Evolutionary conservation across 1,140 invertebrate genomes (phyloP).

Genomic region (Pachyrhynchus sulphureomaculatus): DNA sequence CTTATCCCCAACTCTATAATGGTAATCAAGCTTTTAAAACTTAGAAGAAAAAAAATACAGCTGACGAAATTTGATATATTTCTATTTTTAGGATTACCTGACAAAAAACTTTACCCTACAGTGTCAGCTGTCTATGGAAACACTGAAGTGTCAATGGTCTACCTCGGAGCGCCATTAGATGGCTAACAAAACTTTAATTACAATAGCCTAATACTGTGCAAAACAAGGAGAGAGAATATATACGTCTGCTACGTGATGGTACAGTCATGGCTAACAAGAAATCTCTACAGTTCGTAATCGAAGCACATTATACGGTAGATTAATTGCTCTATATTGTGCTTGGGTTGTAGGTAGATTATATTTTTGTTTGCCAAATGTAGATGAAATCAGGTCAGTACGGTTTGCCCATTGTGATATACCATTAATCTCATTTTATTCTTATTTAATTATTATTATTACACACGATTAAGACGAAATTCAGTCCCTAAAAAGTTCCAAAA

Average conservation of each 20-base stretch:
- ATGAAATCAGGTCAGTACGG: conserved; percentile 42
- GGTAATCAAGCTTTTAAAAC: too few species aligned
- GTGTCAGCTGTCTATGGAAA: conserved; percentile 98
- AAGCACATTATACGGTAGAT: not conserved
- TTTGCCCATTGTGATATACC: conserved; percentile 50
- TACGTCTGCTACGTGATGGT: conserved; percentile 36
- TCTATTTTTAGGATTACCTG: conserved; percentile 76
- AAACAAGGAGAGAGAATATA: conserved; percentile 37
- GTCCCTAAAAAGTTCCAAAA: too few species aligned
- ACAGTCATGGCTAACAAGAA: not conserved
- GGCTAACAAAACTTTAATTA: conserved; percentile 65
- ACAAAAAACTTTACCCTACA: conserved; percentile 91
- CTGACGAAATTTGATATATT: too few species aligned
- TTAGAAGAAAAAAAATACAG: too few species aligned
- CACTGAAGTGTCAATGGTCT: conserved; percentile 99
- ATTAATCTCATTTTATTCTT: conserved; percentile 1
- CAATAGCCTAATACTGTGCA: conserved; percentile 17
- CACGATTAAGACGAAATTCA: too few species aligned
- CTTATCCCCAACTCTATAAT: too few species aligned
- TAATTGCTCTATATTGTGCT: not conserved
- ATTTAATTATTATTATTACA: not conserved
- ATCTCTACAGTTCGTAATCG: not conserved
- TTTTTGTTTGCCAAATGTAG: conserved; percentile 3
- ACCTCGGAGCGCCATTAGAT: conserved; percentile 90
- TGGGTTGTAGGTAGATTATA: not conserved